Evolutionary conservation across 2,888 invertebrate species (phyloP).

Genomic region (Hypsopygia costalis): DNA sequence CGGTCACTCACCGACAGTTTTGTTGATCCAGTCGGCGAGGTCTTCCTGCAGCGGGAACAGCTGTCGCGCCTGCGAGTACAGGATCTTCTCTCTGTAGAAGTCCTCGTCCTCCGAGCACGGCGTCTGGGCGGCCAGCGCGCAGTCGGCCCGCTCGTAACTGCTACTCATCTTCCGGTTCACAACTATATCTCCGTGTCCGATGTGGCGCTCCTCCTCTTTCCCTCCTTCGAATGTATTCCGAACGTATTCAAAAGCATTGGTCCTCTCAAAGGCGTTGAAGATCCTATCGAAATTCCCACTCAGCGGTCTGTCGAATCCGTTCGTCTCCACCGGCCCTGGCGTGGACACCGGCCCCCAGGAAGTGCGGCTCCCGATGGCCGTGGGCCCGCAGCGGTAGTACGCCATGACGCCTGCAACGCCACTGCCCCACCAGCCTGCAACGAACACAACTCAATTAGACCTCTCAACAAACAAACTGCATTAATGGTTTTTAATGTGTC

Average conservation of each 20-base stretch:
- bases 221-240: conserved; percentile 39
- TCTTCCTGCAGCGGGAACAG: conserved; percentile 92
- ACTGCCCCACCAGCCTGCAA: conserved; percentile 13
- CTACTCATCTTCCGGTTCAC: conserved; percentile 71
- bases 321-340: conserved; percentile 45
- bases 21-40: conserved; percentile 93
- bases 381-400: conserved; percentile 69
- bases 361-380: conserved; percentile 68
- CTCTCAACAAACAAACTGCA: conserved; percentile 3
- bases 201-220: conserved; percentile 47
- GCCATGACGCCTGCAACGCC: conserved; percentile 67
- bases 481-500: conserved; percentile 20
- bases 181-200: conserved; percentile 63
- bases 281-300: conserved; percentile 75
- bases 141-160: conserved; percentile 71
- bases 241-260: conserved; percentile 73
- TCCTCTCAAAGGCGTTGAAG: conserved; percentile 73
- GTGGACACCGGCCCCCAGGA: conserved; percentile 83
- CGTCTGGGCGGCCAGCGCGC: conserved; percentile 73
- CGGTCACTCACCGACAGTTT: conserved; percentile 86
- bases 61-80: conserved; percentile 88
- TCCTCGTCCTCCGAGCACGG: conserved; percentile 82
- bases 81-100: conserved; percentile 86
- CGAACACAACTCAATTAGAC: conserved; percentile 1
- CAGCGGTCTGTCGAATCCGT: conserved; percentile 61